Evolutionary conservation across 2,888 invertebrate species (phyloP), one percentile per base, ranked within the genome.

Genomic region (Lacanobia wlatinum): DNA sequence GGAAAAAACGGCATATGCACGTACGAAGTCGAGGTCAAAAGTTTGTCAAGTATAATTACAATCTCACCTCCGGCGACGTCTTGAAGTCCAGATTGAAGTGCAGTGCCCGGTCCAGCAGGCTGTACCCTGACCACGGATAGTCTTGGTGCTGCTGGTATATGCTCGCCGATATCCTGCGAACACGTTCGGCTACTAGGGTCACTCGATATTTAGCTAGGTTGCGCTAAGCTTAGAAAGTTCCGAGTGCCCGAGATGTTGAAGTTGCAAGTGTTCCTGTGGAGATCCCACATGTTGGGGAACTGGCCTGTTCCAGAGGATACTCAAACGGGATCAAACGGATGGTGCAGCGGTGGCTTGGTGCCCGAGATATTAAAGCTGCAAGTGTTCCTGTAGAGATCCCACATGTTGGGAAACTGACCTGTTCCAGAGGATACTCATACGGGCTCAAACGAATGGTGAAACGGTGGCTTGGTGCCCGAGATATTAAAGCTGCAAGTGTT

Each of bases 61-160:
- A 34, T 87, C 91, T 93, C 87, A 97, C 97, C 84, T 94, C 88
- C 12, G 96, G 92, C 6, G 97, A 97, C 0, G 97, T 97, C 89
- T 97, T 96, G 83, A 98, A 97, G 23, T 97, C 97, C 46, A 98
- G 95, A 90, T 98, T 98, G 6, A 98, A 87, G 56, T 98, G 91
- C 23, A 98, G 78, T 0, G 99, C 99, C 73, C 98, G 96, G 90
- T 98, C 98, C 48, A 97, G 95, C 87, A 98, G 97, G 84, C 97
- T 97, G 94, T 98, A 99, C 0, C 98, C 98, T 10, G 98, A 98
- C 97, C 98, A 97, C 1, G 98, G 97, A 94, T 97, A 98, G 88
- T 98, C 98, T 76, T 97, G 97, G 84, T 97, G 97, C 87, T 98
- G 97, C 87, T 98, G 98, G 93, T 98, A 98, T 68, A 98, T 87